phyloP scores from a whole-genome alignment of 1,140 invertebrate species.

The Bicyclus anynana region DNA sequence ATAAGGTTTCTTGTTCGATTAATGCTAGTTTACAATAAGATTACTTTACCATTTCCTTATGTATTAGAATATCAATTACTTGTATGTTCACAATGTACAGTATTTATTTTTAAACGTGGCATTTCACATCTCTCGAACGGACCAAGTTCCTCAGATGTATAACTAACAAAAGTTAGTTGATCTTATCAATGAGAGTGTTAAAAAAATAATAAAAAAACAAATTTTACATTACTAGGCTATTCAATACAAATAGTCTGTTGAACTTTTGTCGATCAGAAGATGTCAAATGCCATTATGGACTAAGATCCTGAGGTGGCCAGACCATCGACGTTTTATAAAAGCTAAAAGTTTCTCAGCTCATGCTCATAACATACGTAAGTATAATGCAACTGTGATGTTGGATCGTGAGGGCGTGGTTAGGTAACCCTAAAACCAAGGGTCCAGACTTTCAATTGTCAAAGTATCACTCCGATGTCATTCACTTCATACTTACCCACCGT shows the following conservation, averaged over 20 bases:
- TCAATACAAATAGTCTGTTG: not conserved
- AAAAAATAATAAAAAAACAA: not conserved
- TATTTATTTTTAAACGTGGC: constrained; percentile 35
- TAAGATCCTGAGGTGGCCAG: too few species aligned
- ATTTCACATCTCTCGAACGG: not conserved
- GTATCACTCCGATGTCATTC: too few species aligned
- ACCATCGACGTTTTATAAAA: too few species aligned
- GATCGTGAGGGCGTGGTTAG: too few species aligned
- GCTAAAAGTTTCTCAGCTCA: too few species aligned
- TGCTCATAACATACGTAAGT: too few species aligned
- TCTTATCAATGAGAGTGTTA: not conserved
- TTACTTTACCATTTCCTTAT: constrained; percentile 68
- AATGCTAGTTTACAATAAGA: constrained; percentile 75
- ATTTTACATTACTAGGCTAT: not conserved
- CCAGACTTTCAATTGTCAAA: too few species aligned
- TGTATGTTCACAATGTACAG: constrained; percentile 76
- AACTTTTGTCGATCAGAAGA: not conserved
- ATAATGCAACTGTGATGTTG: too few species aligned
- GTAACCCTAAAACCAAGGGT: too few species aligned
- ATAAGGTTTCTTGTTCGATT: constrained; percentile 76
- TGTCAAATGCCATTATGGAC: not conserved
- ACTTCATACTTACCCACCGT: too few species aligned
- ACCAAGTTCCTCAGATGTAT: not conserved
- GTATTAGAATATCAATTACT: constrained; percentile 63
- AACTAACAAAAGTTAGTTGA: not conserved